Conservation (phyloP, 1,140 invertebrate genomes). For the Diorhabda sublineata region DNA sequence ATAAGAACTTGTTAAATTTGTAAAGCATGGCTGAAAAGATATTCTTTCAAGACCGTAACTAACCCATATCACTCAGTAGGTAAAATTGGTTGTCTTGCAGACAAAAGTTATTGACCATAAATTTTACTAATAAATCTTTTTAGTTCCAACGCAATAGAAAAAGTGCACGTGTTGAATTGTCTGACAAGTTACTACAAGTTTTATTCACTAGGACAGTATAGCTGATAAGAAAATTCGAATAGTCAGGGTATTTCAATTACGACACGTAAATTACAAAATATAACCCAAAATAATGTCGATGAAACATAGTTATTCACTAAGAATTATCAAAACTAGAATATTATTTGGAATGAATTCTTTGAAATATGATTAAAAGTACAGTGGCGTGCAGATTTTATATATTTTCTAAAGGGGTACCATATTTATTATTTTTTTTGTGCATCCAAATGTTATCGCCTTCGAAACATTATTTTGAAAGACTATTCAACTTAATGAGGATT, state of each 20-base stretch:
- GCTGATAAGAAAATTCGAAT: background rate
- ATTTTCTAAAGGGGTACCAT: background rate
- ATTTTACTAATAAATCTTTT: background rate
- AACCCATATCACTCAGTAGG: background rate
- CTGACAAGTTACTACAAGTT: background rate
- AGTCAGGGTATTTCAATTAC: background rate
- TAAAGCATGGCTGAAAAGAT: background rate
- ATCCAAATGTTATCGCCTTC: no score
- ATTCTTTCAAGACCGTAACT: background rate
- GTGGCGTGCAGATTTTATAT: background rate
- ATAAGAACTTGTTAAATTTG: background rate
- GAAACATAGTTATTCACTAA: background rate
- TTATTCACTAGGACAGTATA: background rate
- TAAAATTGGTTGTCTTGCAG: background rate
- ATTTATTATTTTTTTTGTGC: no score
- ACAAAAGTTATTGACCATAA: background rate
- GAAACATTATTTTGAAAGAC: no score
- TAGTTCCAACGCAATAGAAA: background rate
- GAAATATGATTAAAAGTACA: background rate
- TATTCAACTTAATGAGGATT: no score
- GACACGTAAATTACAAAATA: background rate
- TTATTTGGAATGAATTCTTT: background rate
- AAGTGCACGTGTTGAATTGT: background rate
- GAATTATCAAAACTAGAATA: background rate
- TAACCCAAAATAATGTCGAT: background rate